Base-by-base conservation (phyloP, 2,888 invertebrate genomes). In the Caenorhabditis wallacei region DNA sequence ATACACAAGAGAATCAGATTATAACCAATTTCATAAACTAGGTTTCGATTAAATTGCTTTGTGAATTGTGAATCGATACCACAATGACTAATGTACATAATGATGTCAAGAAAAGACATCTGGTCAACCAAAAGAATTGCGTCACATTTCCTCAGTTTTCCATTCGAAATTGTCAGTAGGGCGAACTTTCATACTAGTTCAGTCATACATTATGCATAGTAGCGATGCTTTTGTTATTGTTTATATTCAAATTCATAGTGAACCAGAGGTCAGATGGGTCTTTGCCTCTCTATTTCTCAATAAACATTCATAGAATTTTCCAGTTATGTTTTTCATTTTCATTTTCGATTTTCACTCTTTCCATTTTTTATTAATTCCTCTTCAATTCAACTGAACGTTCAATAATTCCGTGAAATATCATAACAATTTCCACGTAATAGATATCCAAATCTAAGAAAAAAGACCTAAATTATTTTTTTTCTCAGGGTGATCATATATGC, bases 401-500 rank as follows among this genome's bases (percentile, higher is more conserved):
- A 30, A 3, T 30, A 3, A n/a, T n/a, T n/a, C n/a, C n/a, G n/a
- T n/a, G n/a, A n/a, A n/a, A n/a, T n/a, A n/a, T n/a, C n/a, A n/a
- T n/a, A n/a, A n/a, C n/a, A n/a, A n/a, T n/a, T n/a, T n/a, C n/a
- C n/a, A n/a, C n/a, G n/a, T 18, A 40, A 40, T 40, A 40, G 2
- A 2, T 40, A 4, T 13, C 40, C 16, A 40, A 16, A 18, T 18
- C 46, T 48, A 1, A 18, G 13, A 48, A 18, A 18, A 48, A 48
- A 40, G 16, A 10, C 16, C 11, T 16, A 16, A 5, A 4, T 11
- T 10, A 16, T 13, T 40, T 13, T n/a, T 16, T 51, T 26, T 64
- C 20, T 13, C 59, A 76, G 75, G 59, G 20, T 51, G n/a, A 18
- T 57, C 54, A 61, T 61, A 35, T 18, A 81, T 81, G 81, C 81